Base-by-base conservation (phyloP, 2,888 invertebrate species). In the Gandaritis pyraliata region DNA sequence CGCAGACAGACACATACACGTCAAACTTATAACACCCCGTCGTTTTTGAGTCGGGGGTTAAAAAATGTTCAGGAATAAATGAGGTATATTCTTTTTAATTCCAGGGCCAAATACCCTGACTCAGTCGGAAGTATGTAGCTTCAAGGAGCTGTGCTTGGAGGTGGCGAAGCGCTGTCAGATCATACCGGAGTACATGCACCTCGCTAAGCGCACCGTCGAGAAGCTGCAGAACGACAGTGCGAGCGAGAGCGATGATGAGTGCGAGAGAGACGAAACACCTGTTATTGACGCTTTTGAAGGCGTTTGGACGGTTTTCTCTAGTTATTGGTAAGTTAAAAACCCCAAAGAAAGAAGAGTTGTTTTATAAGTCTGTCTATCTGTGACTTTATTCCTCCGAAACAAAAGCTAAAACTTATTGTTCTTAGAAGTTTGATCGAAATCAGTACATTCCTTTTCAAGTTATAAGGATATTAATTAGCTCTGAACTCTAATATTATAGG, bases 111-210 rank as follows among this genome's bases (percentile, higher is more conserved):
- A 83, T 60, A 77, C 80, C 0, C 65, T 90, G 0, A 82, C 86
- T 0, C 79, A 84, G 47, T 80, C 86, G 0, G 88, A 90, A 55
- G 85, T 89, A 41, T 64, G 72, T 0, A 85, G 79, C 55, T 90
- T 90, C 79, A 87, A 86, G 54, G 90, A 90, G 36, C 72, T 90
- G 0, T 89, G 89, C 29, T 13, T 88, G 38, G 92, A 92, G 3
- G 77, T 91, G 10, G 88, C 90, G 0, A 81, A 74, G 64, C 85
- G 85, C 29, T 91, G 91, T 62, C 88, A 89, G 66, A 91, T 92
- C 15, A 90, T 92, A 36, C 91, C 91, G 0, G 91, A 91, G 52
- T 92, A 92, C 64, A 89, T 92, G 91, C 83, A 86, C 59, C 67
- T 90, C 1, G 92, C 91, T 0, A 90, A 90, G 67, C 56, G 72